phyloP scores from a whole-genome alignment of 2,888 invertebrate genomes.

The Drosophila kambysellisi region DNA sequence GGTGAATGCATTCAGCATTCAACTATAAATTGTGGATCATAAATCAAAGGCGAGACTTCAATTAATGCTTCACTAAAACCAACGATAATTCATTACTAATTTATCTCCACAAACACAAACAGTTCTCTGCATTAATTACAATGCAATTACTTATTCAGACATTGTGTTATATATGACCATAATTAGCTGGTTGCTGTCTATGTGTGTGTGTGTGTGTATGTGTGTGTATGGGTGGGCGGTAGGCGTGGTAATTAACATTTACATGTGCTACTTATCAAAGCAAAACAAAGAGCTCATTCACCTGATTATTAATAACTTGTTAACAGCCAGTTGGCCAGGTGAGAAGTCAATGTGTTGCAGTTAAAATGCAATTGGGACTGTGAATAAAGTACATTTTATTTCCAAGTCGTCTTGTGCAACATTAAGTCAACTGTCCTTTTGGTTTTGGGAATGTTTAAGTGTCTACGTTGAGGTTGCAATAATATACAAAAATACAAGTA shows the following conservation, averaged over 20 bases:
- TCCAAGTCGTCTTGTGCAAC: not conserved
- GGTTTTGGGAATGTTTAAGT: not conserved
- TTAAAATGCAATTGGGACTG: not conserved
- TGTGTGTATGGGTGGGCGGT: constrained; percentile 23
- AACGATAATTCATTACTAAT: constrained; percentile 77
- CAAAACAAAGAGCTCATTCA: constrained; percentile 30
- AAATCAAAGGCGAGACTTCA: constrained; percentile 72
- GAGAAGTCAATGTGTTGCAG: not conserved
- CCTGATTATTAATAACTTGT: constrained; percentile 23
- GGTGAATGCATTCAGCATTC: constrained; percentile 44
- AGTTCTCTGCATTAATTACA: constrained; percentile 68
- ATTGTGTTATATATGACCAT: constrained; percentile 36
- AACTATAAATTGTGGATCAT: constrained; percentile 66
- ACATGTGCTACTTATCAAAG: constrained; percentile 52
- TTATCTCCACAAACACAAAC: constrained; percentile 63
- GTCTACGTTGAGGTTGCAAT: not conserved
- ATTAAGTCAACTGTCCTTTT: not conserved
- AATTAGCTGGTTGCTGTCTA: constrained; percentile 44
- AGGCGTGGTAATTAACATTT: constrained; percentile 57
- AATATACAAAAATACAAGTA: not conserved
- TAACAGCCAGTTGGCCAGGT: constrained; percentile 7
- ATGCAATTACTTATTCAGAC: constrained; percentile 67
- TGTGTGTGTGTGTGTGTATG: constrained; percentile 9
- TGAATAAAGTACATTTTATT: not conserved
- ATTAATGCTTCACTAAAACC: constrained; percentile 75